A percentile compares a stretch with the other conserved stretches of the same genome.
phyloP scores from a whole-genome alignment of 2,113 vertebrate genomes.

The Crocuta crocuta region DNA sequence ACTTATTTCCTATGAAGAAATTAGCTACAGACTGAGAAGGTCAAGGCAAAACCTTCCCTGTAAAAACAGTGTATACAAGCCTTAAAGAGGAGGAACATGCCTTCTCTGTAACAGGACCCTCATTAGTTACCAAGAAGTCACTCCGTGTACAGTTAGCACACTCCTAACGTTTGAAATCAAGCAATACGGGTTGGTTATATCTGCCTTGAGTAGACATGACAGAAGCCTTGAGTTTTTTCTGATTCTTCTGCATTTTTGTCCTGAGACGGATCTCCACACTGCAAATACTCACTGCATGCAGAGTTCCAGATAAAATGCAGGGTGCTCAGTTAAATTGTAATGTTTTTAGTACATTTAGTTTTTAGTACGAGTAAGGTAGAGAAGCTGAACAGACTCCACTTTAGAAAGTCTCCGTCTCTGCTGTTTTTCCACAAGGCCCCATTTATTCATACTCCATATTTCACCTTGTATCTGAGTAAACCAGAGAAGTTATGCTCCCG shows the following conservation, averaged over 20 bases:
- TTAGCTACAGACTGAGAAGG: not conserved
- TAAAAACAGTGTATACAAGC: not conserved
- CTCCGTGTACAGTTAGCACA: not conserved
- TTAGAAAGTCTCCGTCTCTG: too few relatives aligned
- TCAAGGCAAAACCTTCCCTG: not conserved
- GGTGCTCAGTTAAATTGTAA: not conserved
- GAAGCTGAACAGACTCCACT: too few relatives aligned
- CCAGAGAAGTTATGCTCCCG: not conserved
- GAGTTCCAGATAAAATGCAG: not conserved
- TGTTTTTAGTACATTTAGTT: not conserved
- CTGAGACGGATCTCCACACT: not conserved
- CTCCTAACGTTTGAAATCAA: not conserved
- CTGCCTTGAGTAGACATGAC: not conserved
- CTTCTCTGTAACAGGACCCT: not conserved
- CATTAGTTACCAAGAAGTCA: not conserved
- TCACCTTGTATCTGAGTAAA: not conserved
- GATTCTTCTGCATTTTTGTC: not conserved
- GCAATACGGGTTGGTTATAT: not conserved
- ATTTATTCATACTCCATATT: too few relatives aligned
- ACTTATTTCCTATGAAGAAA: not conserved
- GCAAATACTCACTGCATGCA: not conserved
- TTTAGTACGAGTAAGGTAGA: not conserved
- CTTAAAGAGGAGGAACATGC: not conserved
- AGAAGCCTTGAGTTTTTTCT: not conserved
- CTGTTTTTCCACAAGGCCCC: not conserved